Evolutionary conservation across 30 jellyfish, hydroid and myxozoan species (phyloP).

Genomic region (Mastigias papua): DNA sequence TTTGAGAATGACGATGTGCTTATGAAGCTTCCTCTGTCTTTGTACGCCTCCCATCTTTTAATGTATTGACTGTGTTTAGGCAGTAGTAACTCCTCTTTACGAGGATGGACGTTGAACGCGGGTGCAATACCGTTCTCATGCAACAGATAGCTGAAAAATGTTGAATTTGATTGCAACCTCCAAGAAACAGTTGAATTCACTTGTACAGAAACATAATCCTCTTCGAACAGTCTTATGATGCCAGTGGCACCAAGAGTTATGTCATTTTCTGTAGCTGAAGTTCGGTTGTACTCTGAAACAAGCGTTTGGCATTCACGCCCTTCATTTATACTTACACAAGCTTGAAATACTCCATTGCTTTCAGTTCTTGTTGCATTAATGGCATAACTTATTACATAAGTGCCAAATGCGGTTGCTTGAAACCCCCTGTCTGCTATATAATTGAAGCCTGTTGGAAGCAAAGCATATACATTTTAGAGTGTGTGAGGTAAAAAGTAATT

Average conservation of each 20-base stretch:
- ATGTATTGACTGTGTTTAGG: slow-evolving; percentile 13
- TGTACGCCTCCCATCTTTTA: slow-evolving; percentile 38
- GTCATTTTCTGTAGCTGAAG: background rate
- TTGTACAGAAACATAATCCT: slow-evolving; percentile 18
- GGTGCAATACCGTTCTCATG: slow-evolving; percentile 26
- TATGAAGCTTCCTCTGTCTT: slow-evolving; percentile 26
- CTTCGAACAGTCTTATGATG: slow-evolving; percentile 20
- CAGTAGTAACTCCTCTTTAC: slow-evolving; percentile 6
- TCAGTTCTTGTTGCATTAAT: background rate
- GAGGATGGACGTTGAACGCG: slow-evolving; percentile 35
- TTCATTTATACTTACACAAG: slow-evolving; percentile 33
- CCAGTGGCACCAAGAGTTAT: slow-evolving; percentile 57
- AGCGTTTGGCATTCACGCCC: slow-evolving; percentile 27
- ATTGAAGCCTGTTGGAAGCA: background rate
- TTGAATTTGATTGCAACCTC: background rate
- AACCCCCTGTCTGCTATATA: slow-evolving; percentile 2
- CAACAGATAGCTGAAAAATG: slow-evolving; percentile 29
- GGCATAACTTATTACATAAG: slow-evolving; percentile 35
- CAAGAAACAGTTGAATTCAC: slow-evolving; percentile 28
- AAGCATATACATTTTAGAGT: too few relatives aligned
- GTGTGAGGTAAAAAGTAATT: background rate
- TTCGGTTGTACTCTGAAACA: slow-evolving; percentile 41
- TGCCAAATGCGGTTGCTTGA: slow-evolving; percentile 19
- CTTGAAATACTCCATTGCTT: slow-evolving; percentile 4
- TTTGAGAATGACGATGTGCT: slow-evolving; percentile 45